phyloP scores from a whole-genome alignment of 1,140 invertebrate species.

The Drosophila leontia region DNA sequence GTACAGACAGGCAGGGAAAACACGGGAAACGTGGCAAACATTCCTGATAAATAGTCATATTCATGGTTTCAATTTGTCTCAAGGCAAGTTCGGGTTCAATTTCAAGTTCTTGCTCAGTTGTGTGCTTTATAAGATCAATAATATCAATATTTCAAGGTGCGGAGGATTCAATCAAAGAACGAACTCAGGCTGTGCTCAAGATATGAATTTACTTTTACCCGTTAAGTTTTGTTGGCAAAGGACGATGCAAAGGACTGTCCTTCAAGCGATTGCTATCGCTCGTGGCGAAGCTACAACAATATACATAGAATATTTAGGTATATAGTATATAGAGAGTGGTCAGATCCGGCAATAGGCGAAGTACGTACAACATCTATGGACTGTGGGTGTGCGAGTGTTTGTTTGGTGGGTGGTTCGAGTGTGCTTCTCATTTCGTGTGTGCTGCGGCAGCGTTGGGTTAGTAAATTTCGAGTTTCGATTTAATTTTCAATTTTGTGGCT shows the following conservation, averaged over 20 bases:
- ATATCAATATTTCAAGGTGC: slow-evolving; percentile 49
- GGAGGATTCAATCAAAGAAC: slow-evolving; percentile 53
- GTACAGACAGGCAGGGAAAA: slow-evolving; percentile 60
- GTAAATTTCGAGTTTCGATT: slow-evolving; percentile 62
- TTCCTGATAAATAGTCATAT: slow-evolving; percentile 46
- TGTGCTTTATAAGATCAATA: slow-evolving; percentile 17
- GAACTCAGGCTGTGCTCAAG: slow-evolving; percentile 76
- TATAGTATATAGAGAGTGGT: slow-evolving; percentile 62
- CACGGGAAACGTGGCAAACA: slow-evolving; percentile 47
- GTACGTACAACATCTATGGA: slow-evolving; percentile 74
- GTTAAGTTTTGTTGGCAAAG: slow-evolving; percentile 84
- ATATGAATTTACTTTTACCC: slow-evolving; percentile 82
- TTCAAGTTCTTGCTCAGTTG: slow-evolving; percentile 50
- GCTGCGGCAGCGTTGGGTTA: slow-evolving; percentile 34
- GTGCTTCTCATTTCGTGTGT: slow-evolving; percentile 34
- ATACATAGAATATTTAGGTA: slow-evolving; percentile 77
- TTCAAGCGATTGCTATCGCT: slow-evolving; percentile 81
- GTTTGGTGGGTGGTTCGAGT: slow-evolving; percentile 19
- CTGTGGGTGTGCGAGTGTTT: slow-evolving; percentile 24
- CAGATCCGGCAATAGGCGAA: slow-evolving; percentile 40
- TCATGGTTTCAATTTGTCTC: slow-evolving; percentile 53
- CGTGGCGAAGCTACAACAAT: slow-evolving; percentile 83
- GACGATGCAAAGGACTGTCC: slow-evolving; percentile 84
- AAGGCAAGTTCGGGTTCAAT: slow-evolving; percentile 57
- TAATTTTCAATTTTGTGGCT: slow-evolving; percentile 21